Conservation (phyloP, 2,113 vertebrate genomes). For the Mola mola region DNA sequence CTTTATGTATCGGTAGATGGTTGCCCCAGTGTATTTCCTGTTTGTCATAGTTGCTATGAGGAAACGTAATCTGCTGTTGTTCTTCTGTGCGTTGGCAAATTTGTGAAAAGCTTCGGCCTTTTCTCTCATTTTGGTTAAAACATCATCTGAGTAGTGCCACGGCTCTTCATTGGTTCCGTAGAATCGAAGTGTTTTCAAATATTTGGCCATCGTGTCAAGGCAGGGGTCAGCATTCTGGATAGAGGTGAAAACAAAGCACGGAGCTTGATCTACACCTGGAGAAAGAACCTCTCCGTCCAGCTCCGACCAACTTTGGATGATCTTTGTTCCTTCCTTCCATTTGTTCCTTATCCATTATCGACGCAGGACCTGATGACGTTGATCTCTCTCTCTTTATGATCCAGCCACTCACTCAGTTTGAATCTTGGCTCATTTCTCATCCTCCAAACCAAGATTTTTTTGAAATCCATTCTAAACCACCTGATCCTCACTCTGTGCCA, state of each 20-base stretch:
- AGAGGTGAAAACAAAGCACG: constrained; percentile 49
- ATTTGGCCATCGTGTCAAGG: background rate
- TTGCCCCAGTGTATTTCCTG: no score
- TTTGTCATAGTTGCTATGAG: no score
- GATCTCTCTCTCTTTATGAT: constrained; percentile 22
- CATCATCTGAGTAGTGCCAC: background rate
- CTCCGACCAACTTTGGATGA: background rate
- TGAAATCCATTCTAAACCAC: no score
- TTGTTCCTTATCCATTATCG: background rate
- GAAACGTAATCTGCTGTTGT: no score
- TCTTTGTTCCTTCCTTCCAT: no score
- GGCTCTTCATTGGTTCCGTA: background rate
- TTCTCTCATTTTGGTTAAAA: background rate
- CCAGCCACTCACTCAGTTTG: constrained; percentile 17
- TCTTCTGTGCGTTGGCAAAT: no score
- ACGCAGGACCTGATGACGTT: constrained; percentile 26
- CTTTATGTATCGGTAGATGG: no score
- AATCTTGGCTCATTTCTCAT: constrained; percentile 3
- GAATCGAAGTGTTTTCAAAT: fast-evolving
- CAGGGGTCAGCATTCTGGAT: background rate
- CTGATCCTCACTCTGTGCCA: no score
- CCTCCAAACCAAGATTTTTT: no score
- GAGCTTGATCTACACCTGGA: background rate
- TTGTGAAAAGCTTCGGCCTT: background rate
- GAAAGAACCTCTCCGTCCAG: background rate